Conservation (phyloP, 1,140 invertebrate species). For the Hormaphis cornu region DNA sequence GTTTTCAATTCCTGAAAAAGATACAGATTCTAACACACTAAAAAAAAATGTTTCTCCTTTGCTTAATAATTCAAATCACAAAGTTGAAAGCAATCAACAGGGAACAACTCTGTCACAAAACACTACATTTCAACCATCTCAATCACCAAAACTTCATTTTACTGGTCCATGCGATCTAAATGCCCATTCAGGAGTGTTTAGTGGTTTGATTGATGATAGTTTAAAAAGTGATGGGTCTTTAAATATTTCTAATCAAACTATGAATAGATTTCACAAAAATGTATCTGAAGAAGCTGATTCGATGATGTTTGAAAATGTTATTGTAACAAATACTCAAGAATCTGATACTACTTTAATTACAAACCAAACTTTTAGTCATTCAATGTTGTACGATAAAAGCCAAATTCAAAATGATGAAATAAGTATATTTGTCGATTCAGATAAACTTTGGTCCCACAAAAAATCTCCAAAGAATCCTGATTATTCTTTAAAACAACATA, state of each 20-base stretch:
- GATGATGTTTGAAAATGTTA: background rate
- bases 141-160: background rate
- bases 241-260: background rate
- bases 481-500: background rate
- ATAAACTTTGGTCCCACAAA: background rate
- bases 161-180: background rate
- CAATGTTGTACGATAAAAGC: background rate
- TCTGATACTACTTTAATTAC: background rate
- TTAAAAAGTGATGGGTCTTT: background rate
- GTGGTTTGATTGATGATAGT: background rate
- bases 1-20: background rate
- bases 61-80: too few species aligned
- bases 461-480: background rate
- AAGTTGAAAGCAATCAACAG: too few species aligned
- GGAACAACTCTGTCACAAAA: too few species aligned
- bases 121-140: background rate
- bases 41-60: too few species aligned
- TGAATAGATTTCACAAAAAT: background rate
- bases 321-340: constrained; percentile 4
- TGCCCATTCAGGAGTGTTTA: background rate
- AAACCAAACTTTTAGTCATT: background rate
- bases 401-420: background rate
- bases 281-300: background rate
- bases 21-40: too few species aligned
- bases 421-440: background rate